phyloP scores from a whole-genome alignment of 2,113 vertebrate genomes.

The Blennius ocellaris region DNA sequence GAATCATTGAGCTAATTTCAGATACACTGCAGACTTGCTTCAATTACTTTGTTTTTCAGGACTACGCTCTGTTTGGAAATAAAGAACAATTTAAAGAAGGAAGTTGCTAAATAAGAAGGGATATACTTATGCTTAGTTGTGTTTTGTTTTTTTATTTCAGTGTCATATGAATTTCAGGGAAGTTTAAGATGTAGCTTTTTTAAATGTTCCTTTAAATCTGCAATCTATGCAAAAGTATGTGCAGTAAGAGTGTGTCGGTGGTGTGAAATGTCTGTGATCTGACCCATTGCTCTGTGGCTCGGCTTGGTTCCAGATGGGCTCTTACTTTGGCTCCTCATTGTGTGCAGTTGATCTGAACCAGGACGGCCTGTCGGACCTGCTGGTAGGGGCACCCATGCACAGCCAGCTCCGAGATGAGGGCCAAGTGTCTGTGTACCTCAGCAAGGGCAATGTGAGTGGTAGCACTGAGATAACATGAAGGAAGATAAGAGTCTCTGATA shows the following conservation, averaged over 20 bases:
- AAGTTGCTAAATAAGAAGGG: background rate
- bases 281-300: slow-evolving; percentile 91
- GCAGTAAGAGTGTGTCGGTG: slow-evolving; percentile 33
- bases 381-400: slow-evolving; percentile 98
- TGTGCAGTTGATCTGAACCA: slow-evolving; percentile 98
- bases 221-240: slow-evolving; percentile 30
- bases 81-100: slow-evolving; percentile 16
- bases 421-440: slow-evolving; percentile 96
- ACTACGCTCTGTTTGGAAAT: slow-evolving; percentile 48
- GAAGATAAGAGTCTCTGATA: background rate
- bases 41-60: slow-evolving; percentile 55
- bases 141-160: too few species aligned
- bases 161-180: slow-evolving; percentile 4
- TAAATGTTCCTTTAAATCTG: slow-evolving; percentile 45
- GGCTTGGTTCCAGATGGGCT: slow-evolving; percentile 98
- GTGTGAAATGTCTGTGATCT: slow-evolving; percentile 71
- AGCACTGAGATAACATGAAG: slow-evolving; percentile 1
- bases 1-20: slow-evolving; percentile 12
- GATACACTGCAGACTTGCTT: slow-evolving; percentile 28
- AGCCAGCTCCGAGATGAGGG: slow-evolving; percentile 96
- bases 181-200: slow-evolving; percentile 26
- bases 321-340: slow-evolving; percentile 99
- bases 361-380: slow-evolving; percentile 96
- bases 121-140: too few species aligned
- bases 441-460: slow-evolving; percentile 96